These are phyloP conservation scores for Cosmopolites sordidus DNA, from an alignment of 2,888 invertebrate genomes.

Conservation along the genomic window DNA sequence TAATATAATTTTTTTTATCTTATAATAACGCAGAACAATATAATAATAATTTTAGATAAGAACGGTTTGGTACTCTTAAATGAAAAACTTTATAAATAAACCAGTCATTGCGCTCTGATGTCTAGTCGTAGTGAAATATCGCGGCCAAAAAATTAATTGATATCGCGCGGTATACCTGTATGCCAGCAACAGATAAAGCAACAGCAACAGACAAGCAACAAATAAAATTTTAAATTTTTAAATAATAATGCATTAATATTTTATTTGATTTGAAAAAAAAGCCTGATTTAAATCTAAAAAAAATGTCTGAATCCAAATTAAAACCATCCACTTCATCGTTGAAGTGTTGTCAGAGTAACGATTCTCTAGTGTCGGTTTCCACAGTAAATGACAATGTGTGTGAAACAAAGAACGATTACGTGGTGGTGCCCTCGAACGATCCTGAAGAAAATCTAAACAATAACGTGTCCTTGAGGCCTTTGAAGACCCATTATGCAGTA, in stretches of 20 bases:
- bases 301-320: conserved; percentile 9
- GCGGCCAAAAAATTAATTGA: no score
- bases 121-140: conserved; percentile 6
- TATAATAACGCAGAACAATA: no score
- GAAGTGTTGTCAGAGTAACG: conserved; percentile 42
- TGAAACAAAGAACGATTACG: conserved; percentile 30
- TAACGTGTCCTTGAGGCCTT: conserved; percentile 30
- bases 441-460: conserved; percentile 26
- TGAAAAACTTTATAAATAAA: conserved; percentile 19
- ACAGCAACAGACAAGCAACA: no score
- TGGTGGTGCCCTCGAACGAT: conserved; percentile 24
- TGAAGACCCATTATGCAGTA: conserved; percentile 42
- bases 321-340: conserved; percentile 32
- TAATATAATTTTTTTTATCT: no score
- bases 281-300: not conserved
- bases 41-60: no score
- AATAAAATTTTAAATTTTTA: no score
- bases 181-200: no score
- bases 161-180: no score
- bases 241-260: no score
- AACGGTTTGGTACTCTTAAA: conserved; percentile 13
- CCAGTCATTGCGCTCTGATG: conserved; percentile 8
- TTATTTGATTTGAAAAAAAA: not conserved
- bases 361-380: conserved; percentile 37
- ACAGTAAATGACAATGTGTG: conserved; percentile 30